phyloP scores from a whole-genome alignment of 2,888 invertebrate species.

The Chrysolina americana region DNA sequence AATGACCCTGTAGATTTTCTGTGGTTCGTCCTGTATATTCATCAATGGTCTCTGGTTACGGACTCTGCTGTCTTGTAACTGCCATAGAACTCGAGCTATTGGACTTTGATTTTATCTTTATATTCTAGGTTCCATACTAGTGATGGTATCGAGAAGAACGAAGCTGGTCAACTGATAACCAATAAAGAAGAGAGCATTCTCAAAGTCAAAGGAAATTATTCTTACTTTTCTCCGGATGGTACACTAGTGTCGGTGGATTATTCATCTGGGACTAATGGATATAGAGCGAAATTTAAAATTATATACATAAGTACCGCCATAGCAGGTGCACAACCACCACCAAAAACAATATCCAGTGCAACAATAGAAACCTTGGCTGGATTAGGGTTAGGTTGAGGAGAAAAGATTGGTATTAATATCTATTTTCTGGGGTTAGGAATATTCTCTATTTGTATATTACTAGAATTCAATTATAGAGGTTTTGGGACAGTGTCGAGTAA shows the following conservation, averaged over 20 bases:
- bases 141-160: slow-evolving; percentile 36
- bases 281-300: slow-evolving; percentile 76
- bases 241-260: slow-evolving; percentile 77
- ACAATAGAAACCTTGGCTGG: slow-evolving; percentile 31
- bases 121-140: slow-evolving; percentile 38
- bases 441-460: too few relatives aligned
- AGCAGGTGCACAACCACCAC: background rate
- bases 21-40: too few relatives aligned
- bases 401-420: too few relatives aligned
- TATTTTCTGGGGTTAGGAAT: too few relatives aligned
- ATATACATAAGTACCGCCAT: background rate
- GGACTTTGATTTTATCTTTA: too few relatives aligned
- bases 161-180: slow-evolving; percentile 72
- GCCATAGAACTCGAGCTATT: too few relatives aligned
- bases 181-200: slow-evolving; percentile 63
- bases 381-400: too few relatives aligned
- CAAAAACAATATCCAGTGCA: slow-evolving; percentile 26
- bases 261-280: slow-evolving; percentile 82
- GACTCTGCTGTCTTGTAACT: too few relatives aligned
- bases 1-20: too few relatives aligned
- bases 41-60: too few relatives aligned
- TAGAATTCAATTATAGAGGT: too few relatives aligned
- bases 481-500: too few relatives aligned
- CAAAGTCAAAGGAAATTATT: slow-evolving; percentile 72
- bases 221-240: slow-evolving; percentile 75